Base-by-base conservation (phyloP, 2,113 vertebrate genomes). In the Gambusia affinis region DNA sequence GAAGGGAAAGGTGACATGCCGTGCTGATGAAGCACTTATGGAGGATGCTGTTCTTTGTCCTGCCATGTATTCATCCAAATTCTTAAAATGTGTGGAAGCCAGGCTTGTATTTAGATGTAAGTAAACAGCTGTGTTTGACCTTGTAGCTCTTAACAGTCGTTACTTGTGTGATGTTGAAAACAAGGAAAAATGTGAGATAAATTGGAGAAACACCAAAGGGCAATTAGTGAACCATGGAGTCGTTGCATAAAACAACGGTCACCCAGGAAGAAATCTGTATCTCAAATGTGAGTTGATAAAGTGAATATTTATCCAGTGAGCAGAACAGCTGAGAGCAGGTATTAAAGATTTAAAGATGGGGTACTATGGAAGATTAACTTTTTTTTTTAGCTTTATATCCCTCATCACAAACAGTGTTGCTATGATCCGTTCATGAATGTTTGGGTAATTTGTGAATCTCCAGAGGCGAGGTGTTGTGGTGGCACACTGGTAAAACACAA, bases 21-120 rank as follows among this genome's bases (percentile, higher is more conserved):
- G 71, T 51, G 51, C 68, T 76, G 71, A 78, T 80, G 33, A 78
- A 62, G 35, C 66, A 65, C 22, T 17, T 24, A 17, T 69, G 27
- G 42, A 67, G 51, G 51, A 5, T 57, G 51, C 19, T 57, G 51
- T 57, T 57, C 19, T n/a, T 57, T n/a, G 22, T 57, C 51, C 51
- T 57, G 8, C 24, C 22, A 57, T 57, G 51, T 57, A 3, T 57
- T 57, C 24, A 24, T 57, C 51, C 22, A 57, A 57, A 57, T 57
- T 57, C 22, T 57, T 57, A 57, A 24, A 57, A 57, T 24, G 7
- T 57, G 51, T 57, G 8, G 22, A 54, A 54, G 51, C 19, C 24
- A 10, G 8, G 8, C 8, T 54, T 54, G 51, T 2, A 1, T 57
- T n/a, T 57, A 24, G 22, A 57, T n/a, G 22, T n/a, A 57, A 10